Percentiles rank a stretch among this genome's conserved stretches.
Evolutionary conservation across 1,140 invertebrate species (phyloP).

Genomic region (Diprion similis): DNA sequence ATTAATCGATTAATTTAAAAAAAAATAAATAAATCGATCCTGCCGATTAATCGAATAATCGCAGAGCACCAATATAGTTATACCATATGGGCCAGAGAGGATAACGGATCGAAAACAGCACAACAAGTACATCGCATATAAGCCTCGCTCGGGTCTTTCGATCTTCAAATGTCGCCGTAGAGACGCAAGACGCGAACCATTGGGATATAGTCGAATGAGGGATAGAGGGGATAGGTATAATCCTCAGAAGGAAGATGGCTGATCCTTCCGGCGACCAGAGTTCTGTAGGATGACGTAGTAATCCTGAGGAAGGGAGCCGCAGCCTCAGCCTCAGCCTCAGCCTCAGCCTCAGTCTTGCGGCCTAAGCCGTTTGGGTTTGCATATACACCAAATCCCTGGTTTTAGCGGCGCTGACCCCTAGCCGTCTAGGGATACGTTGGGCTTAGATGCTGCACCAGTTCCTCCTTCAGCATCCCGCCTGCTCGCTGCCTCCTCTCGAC

Average conservation of each 20-base stretch:
- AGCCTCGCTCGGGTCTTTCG: too few species aligned
- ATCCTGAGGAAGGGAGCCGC: constrained; percentile 39
- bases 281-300: constrained; percentile 47
- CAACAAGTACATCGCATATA: too few species aligned
- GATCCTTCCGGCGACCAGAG: constrained; percentile 46
- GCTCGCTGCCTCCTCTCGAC: too few species aligned
- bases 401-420: constrained; percentile 40
- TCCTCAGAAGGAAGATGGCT: constrained; percentile 44
- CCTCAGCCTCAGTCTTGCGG: constrained; percentile 11
- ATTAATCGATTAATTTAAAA: too few species aligned
- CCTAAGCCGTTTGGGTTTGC: constrained; percentile 46
- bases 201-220: neutral
- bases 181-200: too few species aligned
- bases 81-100: too few species aligned
- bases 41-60: too few species aligned
- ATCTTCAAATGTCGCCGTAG: too few species aligned
- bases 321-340: constrained; percentile 44
- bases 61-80: too few species aligned
- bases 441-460: constrained; percentile 38
- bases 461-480: neutral
- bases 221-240: constrained; percentile 29
- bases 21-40: too few species aligned
- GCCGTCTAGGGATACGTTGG: constrained; percentile 35
- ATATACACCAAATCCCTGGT: constrained; percentile 40
- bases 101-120: too few species aligned